Evolutionary conservation across 1,140 invertebrate genomes (phyloP), one percentile per base, ranked within the genome.

Genomic region (Mamestra configurata): DNA sequence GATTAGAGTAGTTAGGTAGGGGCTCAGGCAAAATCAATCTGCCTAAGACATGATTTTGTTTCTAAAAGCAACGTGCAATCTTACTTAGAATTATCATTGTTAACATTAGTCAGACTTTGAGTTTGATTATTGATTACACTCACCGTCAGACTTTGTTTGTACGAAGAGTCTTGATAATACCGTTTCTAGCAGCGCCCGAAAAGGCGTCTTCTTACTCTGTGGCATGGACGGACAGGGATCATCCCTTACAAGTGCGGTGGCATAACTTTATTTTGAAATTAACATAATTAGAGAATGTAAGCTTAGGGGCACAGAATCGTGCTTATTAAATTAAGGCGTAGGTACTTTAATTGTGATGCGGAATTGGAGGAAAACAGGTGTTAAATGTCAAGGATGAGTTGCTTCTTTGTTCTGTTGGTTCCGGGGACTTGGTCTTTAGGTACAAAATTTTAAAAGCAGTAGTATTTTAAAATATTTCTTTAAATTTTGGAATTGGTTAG

Each of bases 251-350:
- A 93, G 90, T 90, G 89, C 80, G 90, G 89, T 89, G 82, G 91
- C 93, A 94, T 92, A 93, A 93, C 92, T 93, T 94, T 94, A 93
- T 94, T 92, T 89, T 83, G 83, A 89, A 90, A 93, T 94, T 94
- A 94, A 92, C 93, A 94, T 94, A 94, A 93, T 93, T 93, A 94
- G 86, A 89, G 84, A 83, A 89, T 88, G 72, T 76, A 82, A 75
- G 79, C 85, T 88, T 86, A 85, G 88, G 89, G 87, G 85, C 81
- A 89, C 86, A 86, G 83, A 85, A 78, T 77, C 70, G 71, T 79
- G 80, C 79, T 85, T 87, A 72, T 83, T 79, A 53, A 64, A 49
- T 82, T 77, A 81, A 79, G 79, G 81, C 55, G 61, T 79, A n/a
- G n/a, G n/a, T n/a, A 88, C 81, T 86, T 64, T 87, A 88, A 86